Evolutionary conservation across 2,113 vertebrate genomes (phyloP), one percentile per base, ranked within the genome.

Genomic region (Prolemur simus): DNA sequence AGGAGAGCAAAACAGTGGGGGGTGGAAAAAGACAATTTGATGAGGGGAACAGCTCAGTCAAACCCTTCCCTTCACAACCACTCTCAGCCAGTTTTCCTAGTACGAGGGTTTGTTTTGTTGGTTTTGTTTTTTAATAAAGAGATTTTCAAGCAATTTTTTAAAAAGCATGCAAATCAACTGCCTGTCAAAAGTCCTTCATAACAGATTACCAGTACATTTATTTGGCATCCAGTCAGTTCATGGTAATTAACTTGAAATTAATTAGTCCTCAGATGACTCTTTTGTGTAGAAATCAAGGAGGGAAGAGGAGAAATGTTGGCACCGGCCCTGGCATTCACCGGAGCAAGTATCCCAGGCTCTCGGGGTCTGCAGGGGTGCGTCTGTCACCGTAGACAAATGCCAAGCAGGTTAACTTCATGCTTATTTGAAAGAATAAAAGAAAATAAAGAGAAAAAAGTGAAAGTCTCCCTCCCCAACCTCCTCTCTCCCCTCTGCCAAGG

Each of bases 201-300:
- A 52, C 54, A 58, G 34, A 60, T 76, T 29, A 34, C 60, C 27
- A 54, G 52, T 63, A 27, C 5, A 29, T 83, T 84, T 92, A 60
- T 60, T 73, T 82, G 95, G n/a, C 73, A 58, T 37, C 39, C 68
- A 60, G 10, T 87, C 34, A 91, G 68, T 34, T 86, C 56, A 11
- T 74, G 39, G 54, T 83, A 82, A 94, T 87, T 74, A 80, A 93
- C 37, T 47, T 88, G 82, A 95, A 78, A 95, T 96, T 78, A 95
- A 86, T 93, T 74, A 94, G 85, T 69, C 77, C 45, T 66, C 42
- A 27, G 74, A 64, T 80, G 42, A 80, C 34, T 77, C 76, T 56
- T 82, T 76, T 80, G 54, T 94, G 23, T 45, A n/a, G 77, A 93
- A 84, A 54, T 56, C 29, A 45, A 63, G 11, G 56, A 64, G 20